These are phyloP conservation scores for Homarus gammarus DNA, from an alignment of 2,888 invertebrate species.

Conservation along the genomic window DNA sequence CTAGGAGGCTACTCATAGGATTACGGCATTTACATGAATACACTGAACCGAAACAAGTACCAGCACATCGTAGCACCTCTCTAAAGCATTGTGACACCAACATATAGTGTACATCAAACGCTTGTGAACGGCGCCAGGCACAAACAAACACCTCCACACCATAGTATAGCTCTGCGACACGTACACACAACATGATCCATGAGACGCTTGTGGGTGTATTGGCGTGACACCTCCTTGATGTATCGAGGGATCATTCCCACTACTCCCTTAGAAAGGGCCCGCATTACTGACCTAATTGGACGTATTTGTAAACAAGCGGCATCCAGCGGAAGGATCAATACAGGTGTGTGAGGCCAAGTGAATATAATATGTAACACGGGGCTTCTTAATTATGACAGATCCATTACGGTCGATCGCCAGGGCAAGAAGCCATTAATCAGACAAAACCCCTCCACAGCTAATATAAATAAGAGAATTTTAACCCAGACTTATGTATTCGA, in stretches of 20 bases:
- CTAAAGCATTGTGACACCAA: slow-evolving; percentile 16
- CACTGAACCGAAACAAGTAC: too few species aligned
- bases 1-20: too few species aligned
- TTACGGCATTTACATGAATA: too few species aligned
- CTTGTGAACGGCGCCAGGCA: background rate
- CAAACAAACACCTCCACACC: background rate
- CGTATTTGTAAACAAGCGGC: slow-evolving; percentile 15
- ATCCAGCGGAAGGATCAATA: background rate
- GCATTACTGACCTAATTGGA: slow-evolving; percentile 7
- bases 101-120: background rate
- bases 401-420: background rate
- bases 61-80: too few species aligned
- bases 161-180: background rate
- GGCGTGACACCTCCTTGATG: background rate
- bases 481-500: too few species aligned
- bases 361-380: background rate
- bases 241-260: background rate
- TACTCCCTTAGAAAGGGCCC: background rate
- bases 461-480: too few species aligned
- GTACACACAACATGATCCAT: background rate
- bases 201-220: background rate
- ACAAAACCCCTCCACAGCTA: too few species aligned
- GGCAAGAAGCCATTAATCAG: too few species aligned
- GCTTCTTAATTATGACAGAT: background rate
- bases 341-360: background rate